Evolutionary conservation across 2,113 vertebrate genomes (phyloP).

Genomic region (Nestor notabilis): DNA sequence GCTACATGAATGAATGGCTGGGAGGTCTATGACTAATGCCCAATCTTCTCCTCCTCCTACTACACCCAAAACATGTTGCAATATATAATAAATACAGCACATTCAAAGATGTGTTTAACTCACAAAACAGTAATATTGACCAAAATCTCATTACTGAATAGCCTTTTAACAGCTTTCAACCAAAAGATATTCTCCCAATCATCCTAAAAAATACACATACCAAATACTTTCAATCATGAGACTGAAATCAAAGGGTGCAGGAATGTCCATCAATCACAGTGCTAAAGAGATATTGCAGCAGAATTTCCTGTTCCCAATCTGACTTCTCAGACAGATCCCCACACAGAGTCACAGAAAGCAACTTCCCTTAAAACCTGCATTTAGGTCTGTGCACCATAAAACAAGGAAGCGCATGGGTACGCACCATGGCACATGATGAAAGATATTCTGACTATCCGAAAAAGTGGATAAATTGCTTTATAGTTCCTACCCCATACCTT

Average conservation of each 20-base stretch:
- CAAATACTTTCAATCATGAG: not conserved
- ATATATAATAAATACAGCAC: not conserved
- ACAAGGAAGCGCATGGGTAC: fast-evolving
- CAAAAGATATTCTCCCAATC: not conserved
- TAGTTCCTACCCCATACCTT: not conserved
- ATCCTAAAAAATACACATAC: fast-evolving
- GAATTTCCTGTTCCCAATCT: not conserved
- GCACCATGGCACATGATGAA: fast-evolving
- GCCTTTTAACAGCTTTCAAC: not conserved
- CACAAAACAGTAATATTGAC: not conserved
- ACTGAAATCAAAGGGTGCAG: not conserved
- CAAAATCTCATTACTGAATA: not conserved
- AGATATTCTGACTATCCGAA: not conserved
- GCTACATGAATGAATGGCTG: not conserved
- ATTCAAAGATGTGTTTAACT: not conserved
- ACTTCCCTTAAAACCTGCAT: not conserved
- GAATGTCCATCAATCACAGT: not conserved
- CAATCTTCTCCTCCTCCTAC: not conserved
- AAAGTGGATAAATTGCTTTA: fast-evolving
- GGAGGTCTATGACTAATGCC: not conserved
- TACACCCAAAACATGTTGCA: conserved; percentile 21
- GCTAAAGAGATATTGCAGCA: not conserved
- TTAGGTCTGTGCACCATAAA: not conserved
- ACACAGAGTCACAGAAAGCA: not conserved
- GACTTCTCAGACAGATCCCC: not conserved